Percentiles rank a stretch among this genome's conserved stretches.
These are phyloP conservation scores for Uropsilus gracilis DNA, from an alignment of 2,113 vertebrate species.

Conservation along the genomic window DNA sequence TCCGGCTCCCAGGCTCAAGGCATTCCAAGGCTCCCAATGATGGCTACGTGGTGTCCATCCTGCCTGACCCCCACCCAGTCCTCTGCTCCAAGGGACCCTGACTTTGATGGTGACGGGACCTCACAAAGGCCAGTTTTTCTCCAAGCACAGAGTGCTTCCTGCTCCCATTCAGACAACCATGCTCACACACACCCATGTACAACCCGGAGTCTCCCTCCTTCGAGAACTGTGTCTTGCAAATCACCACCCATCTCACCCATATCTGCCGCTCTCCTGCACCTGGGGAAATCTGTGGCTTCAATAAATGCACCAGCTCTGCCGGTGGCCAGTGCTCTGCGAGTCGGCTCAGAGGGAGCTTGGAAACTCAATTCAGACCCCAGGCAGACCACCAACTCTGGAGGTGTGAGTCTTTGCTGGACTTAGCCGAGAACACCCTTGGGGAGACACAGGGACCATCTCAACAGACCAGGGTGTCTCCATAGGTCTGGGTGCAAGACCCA, in stretches of 20 bases:
- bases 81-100: neutral
- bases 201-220: neutral
- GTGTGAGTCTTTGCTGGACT: too few relatives aligned
- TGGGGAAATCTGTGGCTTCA: neutral
- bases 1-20: rapidly evolving
- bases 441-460: neutral
- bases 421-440: rapidly evolving
- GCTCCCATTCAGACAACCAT: rapidly evolving
- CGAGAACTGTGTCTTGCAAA: neutral
- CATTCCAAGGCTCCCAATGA: neutral
- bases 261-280: neutral
- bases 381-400: neutral
- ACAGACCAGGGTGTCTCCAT: neutral
- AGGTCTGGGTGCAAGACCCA: neutral
- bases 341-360: rapidly evolving
- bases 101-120: neutral
- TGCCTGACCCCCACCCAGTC: neutral
- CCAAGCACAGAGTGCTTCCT: neutral
- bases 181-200: rapidly evolving
- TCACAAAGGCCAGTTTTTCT: neutral
- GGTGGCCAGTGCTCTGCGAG: rapidly evolving
- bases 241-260: neutral
- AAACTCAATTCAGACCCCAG: neutral
- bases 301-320: neutral
- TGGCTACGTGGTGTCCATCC: neutral